phyloP scores from a whole-genome alignment of 2,888 invertebrate species.

The Gari tellinella region DNA sequence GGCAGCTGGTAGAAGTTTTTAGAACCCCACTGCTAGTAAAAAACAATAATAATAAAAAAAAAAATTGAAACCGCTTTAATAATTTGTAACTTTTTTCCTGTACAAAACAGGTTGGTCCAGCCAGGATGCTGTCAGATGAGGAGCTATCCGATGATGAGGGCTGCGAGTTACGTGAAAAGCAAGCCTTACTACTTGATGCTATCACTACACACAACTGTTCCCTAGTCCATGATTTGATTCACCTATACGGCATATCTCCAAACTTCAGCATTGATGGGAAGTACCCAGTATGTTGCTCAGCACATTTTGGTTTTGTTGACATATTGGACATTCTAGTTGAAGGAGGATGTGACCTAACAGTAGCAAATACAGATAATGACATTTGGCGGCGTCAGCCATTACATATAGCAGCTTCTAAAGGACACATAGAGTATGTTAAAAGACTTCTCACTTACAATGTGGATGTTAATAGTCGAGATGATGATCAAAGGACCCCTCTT shows the following conservation, averaged over 20 bases:
- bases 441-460: constrained; percentile 71
- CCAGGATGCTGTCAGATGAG: neutral
- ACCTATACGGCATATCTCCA: constrained; percentile 62
- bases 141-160: constrained; percentile 1
- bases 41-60: too few species aligned
- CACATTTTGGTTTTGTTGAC: constrained; percentile 62
- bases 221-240: constrained; percentile 55
- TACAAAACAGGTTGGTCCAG: neutral
- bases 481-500: constrained; percentile 76
- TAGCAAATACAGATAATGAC: constrained; percentile 63
- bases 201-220: constrained; percentile 57
- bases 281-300: constrained; percentile 71
- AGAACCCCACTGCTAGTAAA: too few species aligned
- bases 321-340: constrained; percentile 72
- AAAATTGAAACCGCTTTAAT: too few species aligned
- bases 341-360: constrained; percentile 68
- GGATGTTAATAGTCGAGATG: constrained; percentile 71
- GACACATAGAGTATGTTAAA: constrained; percentile 65
- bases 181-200: constrained; percentile 50
- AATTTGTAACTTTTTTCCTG: neutral
- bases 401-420: constrained; percentile 77
- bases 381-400: constrained; percentile 77
- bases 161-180: too few species aligned
- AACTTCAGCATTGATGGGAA: constrained; percentile 64
- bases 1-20: too few species aligned